Evolutionary conservation across 2,113 vertebrate genomes (phyloP).

Genomic region (Columba livia): DNA sequence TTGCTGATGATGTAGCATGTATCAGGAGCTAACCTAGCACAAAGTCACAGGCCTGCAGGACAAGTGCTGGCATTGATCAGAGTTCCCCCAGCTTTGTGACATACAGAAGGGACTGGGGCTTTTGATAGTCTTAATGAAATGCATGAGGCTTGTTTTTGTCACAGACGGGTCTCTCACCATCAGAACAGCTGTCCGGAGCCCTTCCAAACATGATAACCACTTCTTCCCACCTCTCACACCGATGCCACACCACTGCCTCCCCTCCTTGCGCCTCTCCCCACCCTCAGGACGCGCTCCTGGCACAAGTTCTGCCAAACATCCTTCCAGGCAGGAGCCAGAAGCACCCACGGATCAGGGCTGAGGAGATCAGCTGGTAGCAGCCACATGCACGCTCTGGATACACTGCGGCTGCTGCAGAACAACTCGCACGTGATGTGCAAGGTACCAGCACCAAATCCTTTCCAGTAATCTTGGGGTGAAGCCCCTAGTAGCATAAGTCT

Average conservation of each 20-base stretch:
- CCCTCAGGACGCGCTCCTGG: not conserved
- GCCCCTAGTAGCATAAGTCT: not conserved
- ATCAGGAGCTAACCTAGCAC: not conserved
- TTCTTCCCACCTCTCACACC: no score
- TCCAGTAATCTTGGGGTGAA: not conserved
- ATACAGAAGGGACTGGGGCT: not conserved
- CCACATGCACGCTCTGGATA: not conserved
- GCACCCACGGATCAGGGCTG: not conserved
- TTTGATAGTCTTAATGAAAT: not conserved
- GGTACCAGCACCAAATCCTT: not conserved
- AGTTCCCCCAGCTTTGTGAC: not conserved
- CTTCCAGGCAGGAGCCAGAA: not conserved
- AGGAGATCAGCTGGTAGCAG: not conserved
- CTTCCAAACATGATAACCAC: not conserved
- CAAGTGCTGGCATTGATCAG: not conserved
- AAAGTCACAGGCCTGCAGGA: not conserved
- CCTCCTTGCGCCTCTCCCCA: not conserved
- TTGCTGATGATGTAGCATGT: not conserved
- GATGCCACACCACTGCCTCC: not conserved
- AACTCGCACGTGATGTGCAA: rapidly evolving
- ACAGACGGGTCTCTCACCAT: not conserved
- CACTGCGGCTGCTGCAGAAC: no score
- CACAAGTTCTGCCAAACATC: not conserved
- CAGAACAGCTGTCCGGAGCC: not conserved
- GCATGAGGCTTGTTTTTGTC: not conserved